Evolutionary conservation across 2,797 vertebrate species (phyloP).

Genomic region (Anisognathus igniventris): DNA sequence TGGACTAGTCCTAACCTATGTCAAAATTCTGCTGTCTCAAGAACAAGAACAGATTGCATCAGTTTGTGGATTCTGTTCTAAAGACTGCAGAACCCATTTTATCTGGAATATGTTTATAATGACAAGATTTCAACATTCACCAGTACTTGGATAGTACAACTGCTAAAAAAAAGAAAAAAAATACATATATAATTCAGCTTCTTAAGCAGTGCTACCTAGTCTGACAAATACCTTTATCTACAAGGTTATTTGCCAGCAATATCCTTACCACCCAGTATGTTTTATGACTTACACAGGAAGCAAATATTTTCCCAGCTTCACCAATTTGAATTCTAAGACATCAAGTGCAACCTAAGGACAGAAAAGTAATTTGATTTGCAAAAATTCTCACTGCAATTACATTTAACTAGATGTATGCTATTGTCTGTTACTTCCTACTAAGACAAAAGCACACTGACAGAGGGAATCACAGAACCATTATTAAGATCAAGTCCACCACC

Average conservation of each 20-base stretch:
- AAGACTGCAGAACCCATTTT: neutral
- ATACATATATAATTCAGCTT: neutral
- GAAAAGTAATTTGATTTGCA: neutral
- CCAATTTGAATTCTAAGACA: neutral
- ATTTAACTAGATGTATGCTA: neutral
- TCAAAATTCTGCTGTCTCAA: neutral
- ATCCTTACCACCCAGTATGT: neutral
- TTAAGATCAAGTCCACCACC: neutral
- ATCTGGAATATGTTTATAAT: constrained; percentile 1
- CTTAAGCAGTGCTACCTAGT: neutral
- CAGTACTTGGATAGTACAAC: neutral
- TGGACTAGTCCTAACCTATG: neutral
- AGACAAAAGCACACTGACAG: neutral
- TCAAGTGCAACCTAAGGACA: neutral
- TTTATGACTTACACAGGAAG: neutral
- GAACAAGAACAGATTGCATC: neutral
- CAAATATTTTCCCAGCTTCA: neutral
- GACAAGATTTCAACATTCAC: constrained; percentile 11
- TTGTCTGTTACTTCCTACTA: neutral
- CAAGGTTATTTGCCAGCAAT: neutral
- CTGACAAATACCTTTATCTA: neutral
- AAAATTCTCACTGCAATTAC: neutral
- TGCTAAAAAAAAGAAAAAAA: neutral
- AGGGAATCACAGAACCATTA: neutral
- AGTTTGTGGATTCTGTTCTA: neutral